Evolutionary conservation across 1,140 invertebrate species (phyloP).

Genomic region (Brachionus manjavacas): DNA sequence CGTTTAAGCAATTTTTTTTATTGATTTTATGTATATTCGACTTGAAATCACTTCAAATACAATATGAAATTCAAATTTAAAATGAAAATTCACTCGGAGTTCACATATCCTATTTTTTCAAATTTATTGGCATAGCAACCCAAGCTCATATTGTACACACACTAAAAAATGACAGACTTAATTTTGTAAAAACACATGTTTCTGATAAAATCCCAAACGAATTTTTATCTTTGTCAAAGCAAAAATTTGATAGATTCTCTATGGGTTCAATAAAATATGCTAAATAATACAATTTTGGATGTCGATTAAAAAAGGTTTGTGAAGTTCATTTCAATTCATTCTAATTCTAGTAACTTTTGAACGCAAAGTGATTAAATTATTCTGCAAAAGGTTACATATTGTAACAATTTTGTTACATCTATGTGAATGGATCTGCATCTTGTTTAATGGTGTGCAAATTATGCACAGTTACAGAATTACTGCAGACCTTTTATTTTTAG

Average conservation of each 20-base stretch:
- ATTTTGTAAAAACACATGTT: not conserved
- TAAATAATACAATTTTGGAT: not conserved
- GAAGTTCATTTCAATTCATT: too few species aligned
- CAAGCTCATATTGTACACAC: not conserved
- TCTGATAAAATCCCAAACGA: not conserved
- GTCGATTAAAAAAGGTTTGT: not conserved
- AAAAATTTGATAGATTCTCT: not conserved
- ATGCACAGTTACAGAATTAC: too few species aligned
- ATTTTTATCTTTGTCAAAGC: not conserved
- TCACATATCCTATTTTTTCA: not conserved
- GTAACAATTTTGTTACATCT: too few species aligned
- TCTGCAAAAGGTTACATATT: too few species aligned
- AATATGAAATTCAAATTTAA: too few species aligned
- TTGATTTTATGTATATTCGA: slow-evolving; percentile 9
- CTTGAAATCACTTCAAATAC: not conserved
- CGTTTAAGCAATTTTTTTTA: slow-evolving; percentile 3
- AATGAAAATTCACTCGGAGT: not conserved
- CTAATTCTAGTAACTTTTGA: too few species aligned
- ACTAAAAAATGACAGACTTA: not conserved
- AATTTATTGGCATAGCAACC: slow-evolving; percentile 18
- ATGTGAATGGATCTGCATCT: too few species aligned
- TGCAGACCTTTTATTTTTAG: too few species aligned
- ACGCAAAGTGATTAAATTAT: too few species aligned
- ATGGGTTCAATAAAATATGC: not conserved
- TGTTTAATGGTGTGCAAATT: too few species aligned